Conservation (phyloP, 2,113 vertebrate species). For the Indicator maculatus region DNA sequence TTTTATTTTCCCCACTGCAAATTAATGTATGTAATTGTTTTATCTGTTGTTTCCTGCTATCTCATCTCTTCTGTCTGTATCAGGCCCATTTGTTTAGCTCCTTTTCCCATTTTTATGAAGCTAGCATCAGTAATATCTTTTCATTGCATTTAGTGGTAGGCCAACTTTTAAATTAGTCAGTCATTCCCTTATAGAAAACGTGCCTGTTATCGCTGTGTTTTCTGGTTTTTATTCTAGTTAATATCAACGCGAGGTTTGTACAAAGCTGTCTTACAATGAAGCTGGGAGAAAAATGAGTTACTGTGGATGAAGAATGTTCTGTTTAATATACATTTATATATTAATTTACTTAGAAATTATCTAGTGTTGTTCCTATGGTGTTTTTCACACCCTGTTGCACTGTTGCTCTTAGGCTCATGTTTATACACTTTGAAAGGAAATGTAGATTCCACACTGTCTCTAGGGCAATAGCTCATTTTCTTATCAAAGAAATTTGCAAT, state of each 20-base stretch:
- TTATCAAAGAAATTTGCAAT: conserved; percentile 44
- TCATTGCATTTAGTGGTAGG: neutral
- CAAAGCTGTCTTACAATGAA: neutral
- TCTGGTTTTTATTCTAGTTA: neutral
- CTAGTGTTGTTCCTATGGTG: neutral
- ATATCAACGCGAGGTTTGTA: neutral
- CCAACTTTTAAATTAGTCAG: neutral
- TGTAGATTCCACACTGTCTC: neutral
- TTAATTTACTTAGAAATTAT: neutral
- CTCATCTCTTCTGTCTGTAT: neutral
- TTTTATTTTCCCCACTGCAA: neutral
- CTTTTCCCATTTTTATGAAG: neutral
- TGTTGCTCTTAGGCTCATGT: neutral
- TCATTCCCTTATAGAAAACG: neutral
- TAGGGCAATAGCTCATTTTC: conserved; percentile 10
- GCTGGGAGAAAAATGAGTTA: neutral
- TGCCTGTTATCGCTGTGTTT: neutral
- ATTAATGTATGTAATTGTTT: neutral
- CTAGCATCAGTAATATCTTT: neutral
- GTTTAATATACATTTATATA: neutral
- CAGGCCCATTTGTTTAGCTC: neutral
- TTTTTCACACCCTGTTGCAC: neutral
- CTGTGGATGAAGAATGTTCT: neutral
- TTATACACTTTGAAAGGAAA: conserved; percentile 4
- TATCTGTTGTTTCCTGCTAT: neutral